A percentile compares a stretch with the other conserved stretches of the same genome.
Evolutionary conservation across 1,140 invertebrate genomes (phyloP).

Genomic region (Cylas formicarius): DNA sequence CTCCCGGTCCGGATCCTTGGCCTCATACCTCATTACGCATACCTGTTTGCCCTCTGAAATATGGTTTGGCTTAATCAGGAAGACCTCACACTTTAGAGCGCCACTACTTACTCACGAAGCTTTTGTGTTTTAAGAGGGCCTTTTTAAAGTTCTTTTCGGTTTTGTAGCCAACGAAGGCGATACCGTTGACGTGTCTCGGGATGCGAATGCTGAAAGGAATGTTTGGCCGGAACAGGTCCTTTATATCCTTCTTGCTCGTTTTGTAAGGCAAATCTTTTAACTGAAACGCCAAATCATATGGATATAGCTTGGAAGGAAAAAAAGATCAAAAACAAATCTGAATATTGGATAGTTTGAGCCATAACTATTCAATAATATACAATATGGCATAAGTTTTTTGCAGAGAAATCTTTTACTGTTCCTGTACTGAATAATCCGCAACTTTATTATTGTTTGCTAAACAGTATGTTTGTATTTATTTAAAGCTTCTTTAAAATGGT

Average conservation of each 20-base stretch:
- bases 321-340: too few relatives aligned
- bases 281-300: slow-evolving; percentile 17
- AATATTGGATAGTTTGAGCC: too few relatives aligned
- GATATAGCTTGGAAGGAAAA: slow-evolving; percentile 4
- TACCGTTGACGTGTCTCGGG: slow-evolving; percentile 69
- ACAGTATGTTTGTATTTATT: too few relatives aligned
- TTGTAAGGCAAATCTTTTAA: slow-evolving; percentile 54
- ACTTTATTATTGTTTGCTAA: too few relatives aligned
- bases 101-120: slow-evolving; percentile 63
- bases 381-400: too few relatives aligned
- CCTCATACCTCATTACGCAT: slow-evolving; percentile 56
- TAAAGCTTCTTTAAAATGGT: too few relatives aligned
- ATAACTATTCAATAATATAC: too few relatives aligned
- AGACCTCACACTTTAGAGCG: background rate
- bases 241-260: slow-evolving; percentile 71
- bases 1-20: slow-evolving; percentile 44
- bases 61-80: background rate
- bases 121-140: slow-evolving; percentile 78
- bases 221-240: slow-evolving; percentile 77
- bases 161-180: slow-evolving; percentile 86
- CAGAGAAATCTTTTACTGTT: too few relatives aligned
- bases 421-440: too few relatives aligned
- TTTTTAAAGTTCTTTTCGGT: slow-evolving; percentile 73
- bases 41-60: slow-evolving; percentile 57
- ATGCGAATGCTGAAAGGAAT: slow-evolving; percentile 71